phyloP scores from a whole-genome alignment of 1,140 invertebrate genomes.

The Copidosoma floridanum region DNA sequence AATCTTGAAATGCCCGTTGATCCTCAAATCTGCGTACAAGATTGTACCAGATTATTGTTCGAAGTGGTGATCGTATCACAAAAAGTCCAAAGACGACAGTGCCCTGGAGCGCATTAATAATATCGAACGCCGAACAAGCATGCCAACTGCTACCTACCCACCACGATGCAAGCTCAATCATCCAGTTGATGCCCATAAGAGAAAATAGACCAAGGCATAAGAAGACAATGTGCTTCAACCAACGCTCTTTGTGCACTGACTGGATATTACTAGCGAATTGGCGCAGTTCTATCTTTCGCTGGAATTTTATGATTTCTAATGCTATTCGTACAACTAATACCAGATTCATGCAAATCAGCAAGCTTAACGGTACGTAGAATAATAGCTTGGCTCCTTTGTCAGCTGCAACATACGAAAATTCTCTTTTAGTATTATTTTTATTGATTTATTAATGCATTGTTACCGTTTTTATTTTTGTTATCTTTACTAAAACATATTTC shows the following conservation, averaged over 20 bases:
- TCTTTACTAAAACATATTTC: background rate
- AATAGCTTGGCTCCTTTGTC: constrained; percentile 61
- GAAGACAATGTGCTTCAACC: constrained; percentile 45
- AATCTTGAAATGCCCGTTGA: too few species aligned
- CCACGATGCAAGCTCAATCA: constrained; percentile 59
- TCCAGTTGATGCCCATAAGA: constrained; percentile 61
- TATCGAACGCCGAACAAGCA: constrained; percentile 57
- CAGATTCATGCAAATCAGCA: constrained; percentile 59
- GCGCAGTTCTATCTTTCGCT: constrained; percentile 44
- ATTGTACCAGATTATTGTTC: constrained; percentile 47
- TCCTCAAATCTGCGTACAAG: too few species aligned
- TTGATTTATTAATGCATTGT: background rate
- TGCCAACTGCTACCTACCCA: constrained; percentile 44
- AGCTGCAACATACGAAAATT: constrained; percentile 45
- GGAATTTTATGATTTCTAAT: constrained; percentile 43
- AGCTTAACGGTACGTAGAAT: constrained; percentile 63
- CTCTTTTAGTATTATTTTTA: background rate
- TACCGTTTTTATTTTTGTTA: too few species aligned
- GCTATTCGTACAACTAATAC: constrained; percentile 59
- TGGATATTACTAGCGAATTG: constrained; percentile 44
- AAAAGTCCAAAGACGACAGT: constrained; percentile 56
- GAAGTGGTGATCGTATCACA: constrained; percentile 57
- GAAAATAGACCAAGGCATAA: constrained; percentile 57
- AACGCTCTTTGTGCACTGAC: constrained; percentile 42
- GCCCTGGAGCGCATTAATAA: constrained; percentile 57